Evolutionary conservation across 2,888 invertebrate genomes (phyloP).

Genomic region (Cheilosia vernalis): DNA sequence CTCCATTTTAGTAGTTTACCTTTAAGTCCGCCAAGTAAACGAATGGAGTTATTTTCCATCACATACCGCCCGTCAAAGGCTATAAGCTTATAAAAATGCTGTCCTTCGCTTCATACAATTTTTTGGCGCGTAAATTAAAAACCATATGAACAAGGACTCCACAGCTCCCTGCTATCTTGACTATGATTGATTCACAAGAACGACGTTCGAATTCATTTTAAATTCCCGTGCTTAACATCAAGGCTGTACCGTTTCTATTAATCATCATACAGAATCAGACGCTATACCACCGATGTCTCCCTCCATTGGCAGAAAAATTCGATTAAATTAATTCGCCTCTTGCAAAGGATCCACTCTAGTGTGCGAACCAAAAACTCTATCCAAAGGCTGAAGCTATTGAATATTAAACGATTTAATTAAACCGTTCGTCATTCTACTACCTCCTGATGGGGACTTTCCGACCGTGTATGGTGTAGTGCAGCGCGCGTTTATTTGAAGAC

Average conservation of each 20-base stretch:
- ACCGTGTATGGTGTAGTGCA: neutral
- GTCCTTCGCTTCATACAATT: too few relatives aligned
- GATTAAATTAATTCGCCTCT: constrained; percentile 55
- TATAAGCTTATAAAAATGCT: too few relatives aligned
- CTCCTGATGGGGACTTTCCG: constrained; percentile 2
- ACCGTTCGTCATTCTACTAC: constrained; percentile 20
- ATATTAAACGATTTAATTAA: constrained; percentile 71
- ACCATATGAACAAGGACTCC: too few relatives aligned
- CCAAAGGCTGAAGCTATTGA: constrained; percentile 48
- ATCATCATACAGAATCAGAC: constrained; percentile 35
- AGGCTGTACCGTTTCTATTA: constrained; percentile 29
- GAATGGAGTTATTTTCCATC: too few relatives aligned
- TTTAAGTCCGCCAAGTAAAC: too few relatives aligned
- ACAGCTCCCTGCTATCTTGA: too few relatives aligned
- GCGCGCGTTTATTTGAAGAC: neutral
- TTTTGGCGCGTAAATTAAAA: too few relatives aligned
- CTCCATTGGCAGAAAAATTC: constrained; percentile 23
- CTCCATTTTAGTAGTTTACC: too few relatives aligned
- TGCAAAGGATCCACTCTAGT: constrained; percentile 5
- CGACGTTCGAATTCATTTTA: constrained; percentile 32
- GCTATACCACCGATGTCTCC: neutral
- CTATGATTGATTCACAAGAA: constrained; percentile 6
- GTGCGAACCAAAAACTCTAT: constrained; percentile 32
- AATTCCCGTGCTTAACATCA: constrained; percentile 37
- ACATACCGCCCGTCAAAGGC: too few relatives aligned